Base-by-base conservation (phyloP, 2,797 vertebrate genomes). In the Ispidina picta region DNA sequence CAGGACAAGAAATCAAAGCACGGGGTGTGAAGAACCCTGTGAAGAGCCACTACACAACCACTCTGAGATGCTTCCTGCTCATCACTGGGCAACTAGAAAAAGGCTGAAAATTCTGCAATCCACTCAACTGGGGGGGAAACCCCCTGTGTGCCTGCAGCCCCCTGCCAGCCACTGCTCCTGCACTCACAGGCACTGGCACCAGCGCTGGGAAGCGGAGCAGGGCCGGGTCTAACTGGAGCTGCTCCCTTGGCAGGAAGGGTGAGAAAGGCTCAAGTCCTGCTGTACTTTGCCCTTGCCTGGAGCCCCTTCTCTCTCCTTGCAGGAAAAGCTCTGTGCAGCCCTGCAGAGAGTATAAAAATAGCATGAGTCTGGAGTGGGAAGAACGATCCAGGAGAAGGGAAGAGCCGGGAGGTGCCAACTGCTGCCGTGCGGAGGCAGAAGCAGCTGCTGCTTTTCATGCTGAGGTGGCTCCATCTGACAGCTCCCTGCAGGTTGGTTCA, bases 111-210 rank as follows among this genome's bases (percentile, higher is more conserved):
- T 25, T 12, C 73, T 46, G 43, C 1, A 5, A 54, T 39, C n/a
- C 2, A 12, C 65, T 33, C 59, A 56, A 66, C 5, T 26, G 5
- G 17, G 39, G 44, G 17, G 31, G 29, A 44, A 64, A n/a, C 16
- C 31, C 46, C 46, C 48, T 25, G 2, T 6, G n/a, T 3, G 7
- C 8, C 43, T 37, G 18, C 35, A 54, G 72, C 13, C 39, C 20
- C 31, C 31, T 29, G 31, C 23, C 13, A 69, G 54, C 75, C n/a
- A 48, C 37, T 8, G 46, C 39, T 76, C 52, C 52, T 39, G 19
- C 16, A 7, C 37, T n/a, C 3, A 2, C 6, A 12, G 0, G 9
- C 4, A 1, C 46, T 21, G 59, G 41, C 44, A 75, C 60, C 6
- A 43, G 23, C 70, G 12, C 60, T 46, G 7, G 18, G 78, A 28